phyloP scores from a whole-genome alignment of 2,888 invertebrate genomes.

The Alitta virens region DNA sequence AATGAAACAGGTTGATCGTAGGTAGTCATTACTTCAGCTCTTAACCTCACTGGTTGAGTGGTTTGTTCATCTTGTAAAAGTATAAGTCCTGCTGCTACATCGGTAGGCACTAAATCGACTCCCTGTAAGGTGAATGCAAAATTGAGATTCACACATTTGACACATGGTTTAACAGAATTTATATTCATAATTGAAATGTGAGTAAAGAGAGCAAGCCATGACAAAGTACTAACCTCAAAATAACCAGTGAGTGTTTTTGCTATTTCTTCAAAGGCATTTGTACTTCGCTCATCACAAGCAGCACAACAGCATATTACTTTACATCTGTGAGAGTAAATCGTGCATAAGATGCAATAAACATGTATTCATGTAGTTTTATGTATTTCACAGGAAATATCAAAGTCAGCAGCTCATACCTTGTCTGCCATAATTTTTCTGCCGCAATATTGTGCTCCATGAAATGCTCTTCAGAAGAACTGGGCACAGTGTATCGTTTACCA shows the following conservation, averaged over 20 bases:
- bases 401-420: too few species aligned
- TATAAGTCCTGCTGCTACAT: conserved; percentile 82
- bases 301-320: conserved; percentile 49
- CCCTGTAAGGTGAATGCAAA: conserved; percentile 59
- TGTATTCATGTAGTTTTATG: too few species aligned
- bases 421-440: conserved; percentile 14
- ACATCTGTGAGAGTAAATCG: too few species aligned
- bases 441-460: neutral
- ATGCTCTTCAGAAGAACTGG: neutral
- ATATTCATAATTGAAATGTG: too few species aligned
- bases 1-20: neutral
- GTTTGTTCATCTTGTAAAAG: conserved; percentile 63
- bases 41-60: neutral
- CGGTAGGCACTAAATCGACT: conserved; percentile 83
- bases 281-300: conserved; percentile 42
- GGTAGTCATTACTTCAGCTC: neutral
- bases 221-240: conserved; percentile 60
- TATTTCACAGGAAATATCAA: too few species aligned
- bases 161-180: too few species aligned
- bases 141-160: too few species aligned
- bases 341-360: too few species aligned
- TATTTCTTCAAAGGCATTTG: conserved; percentile 55
- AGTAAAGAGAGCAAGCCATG: too few species aligned
- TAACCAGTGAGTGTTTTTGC: conserved; percentile 72
- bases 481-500: conserved; percentile 63